phyloP scores from a whole-genome alignment of 2,797 vertebrate genomes.

The Sciurus carolinensis region DNA sequence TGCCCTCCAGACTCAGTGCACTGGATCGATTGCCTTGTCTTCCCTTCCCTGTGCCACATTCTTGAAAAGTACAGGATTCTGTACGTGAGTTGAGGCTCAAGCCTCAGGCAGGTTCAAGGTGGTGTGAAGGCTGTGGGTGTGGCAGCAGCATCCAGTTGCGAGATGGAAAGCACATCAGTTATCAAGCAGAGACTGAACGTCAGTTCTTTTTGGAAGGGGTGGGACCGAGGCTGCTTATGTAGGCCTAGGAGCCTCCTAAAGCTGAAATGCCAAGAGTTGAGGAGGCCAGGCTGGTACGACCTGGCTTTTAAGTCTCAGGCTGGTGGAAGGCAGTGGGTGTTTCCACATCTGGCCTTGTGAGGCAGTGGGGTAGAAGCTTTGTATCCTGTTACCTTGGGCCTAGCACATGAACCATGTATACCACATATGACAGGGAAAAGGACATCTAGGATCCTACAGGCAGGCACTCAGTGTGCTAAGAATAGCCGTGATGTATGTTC shows the following conservation, averaged over 20 bases:
- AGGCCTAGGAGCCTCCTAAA: background rate
- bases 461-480: slow-evolving; percentile 18
- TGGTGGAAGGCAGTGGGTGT: background rate
- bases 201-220: background rate
- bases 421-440: background rate
- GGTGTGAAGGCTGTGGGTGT: background rate
- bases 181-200: background rate
- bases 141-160: background rate
- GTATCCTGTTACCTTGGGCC: background rate
- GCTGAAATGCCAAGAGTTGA: background rate
- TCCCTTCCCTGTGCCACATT: background rate
- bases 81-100: background rate
- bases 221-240: background rate
- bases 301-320: background rate
- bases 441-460: background rate
- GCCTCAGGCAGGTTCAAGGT: background rate
- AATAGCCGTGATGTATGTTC: background rate
- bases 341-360: background rate
- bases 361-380: background rate
- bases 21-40: background rate
- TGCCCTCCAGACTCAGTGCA: background rate
- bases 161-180: background rate
- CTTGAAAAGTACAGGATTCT: background rate
- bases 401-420: background rate
- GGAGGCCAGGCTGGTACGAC: background rate